phyloP scores from a whole-genome alignment of 2,113 vertebrate genomes.

The Podiceps cristatus region DNA sequence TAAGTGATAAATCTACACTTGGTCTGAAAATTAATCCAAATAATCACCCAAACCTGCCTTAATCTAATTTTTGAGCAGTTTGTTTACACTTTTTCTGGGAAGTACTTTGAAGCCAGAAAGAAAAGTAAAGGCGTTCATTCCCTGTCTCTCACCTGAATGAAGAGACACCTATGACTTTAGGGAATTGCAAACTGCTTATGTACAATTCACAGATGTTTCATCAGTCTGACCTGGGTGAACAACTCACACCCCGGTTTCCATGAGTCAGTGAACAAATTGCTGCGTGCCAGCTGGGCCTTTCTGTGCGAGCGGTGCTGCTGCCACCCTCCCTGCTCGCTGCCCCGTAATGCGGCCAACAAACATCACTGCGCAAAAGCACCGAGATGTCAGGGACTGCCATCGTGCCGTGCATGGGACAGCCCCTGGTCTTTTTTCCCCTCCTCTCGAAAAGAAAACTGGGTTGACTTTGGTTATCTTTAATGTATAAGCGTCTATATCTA shows the following conservation, averaged over 20 bases:
- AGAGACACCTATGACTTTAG: not conserved
- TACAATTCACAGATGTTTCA: not conserved
- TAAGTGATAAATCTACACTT: not conserved
- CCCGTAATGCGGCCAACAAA: not conserved
- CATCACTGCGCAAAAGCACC: not conserved
- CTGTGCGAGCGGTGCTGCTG: not conserved
- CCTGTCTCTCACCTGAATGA: not conserved
- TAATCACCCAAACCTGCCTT: not conserved
- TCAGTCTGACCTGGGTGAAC: not conserved
- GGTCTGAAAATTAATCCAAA: not conserved
- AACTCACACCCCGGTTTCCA: not conserved
- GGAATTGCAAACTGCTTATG: not conserved
- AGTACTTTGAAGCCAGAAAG: not conserved
- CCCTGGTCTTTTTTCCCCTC: rapidly evolving
- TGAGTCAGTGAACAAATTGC: not conserved
- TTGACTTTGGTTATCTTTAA: not conserved
- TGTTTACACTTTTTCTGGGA: not conserved
- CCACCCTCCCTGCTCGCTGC: not conserved
- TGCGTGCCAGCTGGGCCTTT: not conserved
- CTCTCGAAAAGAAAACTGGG: not conserved
- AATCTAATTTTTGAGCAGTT: not conserved
- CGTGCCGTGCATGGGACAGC: rapidly evolving
- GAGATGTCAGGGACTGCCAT: not conserved
- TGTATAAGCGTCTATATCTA: not conserved
- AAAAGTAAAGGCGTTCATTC: not conserved